These are phyloP conservation scores for Limenitis camilla DNA, from an alignment of 2,888 invertebrate species.

Conservation along the genomic window DNA sequence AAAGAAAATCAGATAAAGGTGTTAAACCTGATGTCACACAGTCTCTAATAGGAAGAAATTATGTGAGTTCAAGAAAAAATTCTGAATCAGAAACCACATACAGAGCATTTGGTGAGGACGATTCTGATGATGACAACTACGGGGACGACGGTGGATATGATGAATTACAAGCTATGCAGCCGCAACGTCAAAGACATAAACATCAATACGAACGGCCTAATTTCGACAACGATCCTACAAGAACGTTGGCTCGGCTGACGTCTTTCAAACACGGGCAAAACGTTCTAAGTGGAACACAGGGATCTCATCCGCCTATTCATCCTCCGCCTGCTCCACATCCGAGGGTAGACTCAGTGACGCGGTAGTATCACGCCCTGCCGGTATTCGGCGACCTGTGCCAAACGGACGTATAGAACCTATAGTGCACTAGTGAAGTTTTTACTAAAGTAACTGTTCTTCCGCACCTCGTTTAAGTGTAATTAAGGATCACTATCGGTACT, in stretches of 20 bases:
- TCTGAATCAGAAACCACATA: conserved; percentile 64
- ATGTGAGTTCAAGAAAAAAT: conserved; percentile 61
- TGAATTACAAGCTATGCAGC: conserved; percentile 63
- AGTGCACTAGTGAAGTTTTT: conserved; percentile 41
- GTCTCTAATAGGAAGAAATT: conserved; percentile 63
- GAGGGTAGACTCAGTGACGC: conserved; percentile 61
- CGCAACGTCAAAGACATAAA: conserved; percentile 52
- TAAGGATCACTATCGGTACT: conserved; percentile 10
- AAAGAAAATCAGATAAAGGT: conserved; percentile 52
- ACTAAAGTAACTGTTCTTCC: conserved; percentile 56
- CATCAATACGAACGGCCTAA: conserved; percentile 70
- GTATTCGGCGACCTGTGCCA: conserved; percentile 72
- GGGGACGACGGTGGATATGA: conserved; percentile 60
- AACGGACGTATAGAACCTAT: conserved; percentile 65
- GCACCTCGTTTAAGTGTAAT: conserved; percentile 30
- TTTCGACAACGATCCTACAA: conserved; percentile 56
- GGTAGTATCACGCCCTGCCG: conserved; percentile 73
- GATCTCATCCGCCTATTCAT: conserved; percentile 47
- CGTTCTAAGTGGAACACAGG: conserved; percentile 38
- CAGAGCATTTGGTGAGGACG: conserved; percentile 61
- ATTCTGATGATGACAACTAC: conserved; percentile 65
- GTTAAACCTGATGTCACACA: conserved; percentile 55
- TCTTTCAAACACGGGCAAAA: conserved; percentile 61
- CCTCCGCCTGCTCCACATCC: conserved; percentile 61
- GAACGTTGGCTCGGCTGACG: conserved; percentile 57